Conservation (phyloP, 2,888 invertebrate genomes). For the Athrips mouffetella region DNA sequence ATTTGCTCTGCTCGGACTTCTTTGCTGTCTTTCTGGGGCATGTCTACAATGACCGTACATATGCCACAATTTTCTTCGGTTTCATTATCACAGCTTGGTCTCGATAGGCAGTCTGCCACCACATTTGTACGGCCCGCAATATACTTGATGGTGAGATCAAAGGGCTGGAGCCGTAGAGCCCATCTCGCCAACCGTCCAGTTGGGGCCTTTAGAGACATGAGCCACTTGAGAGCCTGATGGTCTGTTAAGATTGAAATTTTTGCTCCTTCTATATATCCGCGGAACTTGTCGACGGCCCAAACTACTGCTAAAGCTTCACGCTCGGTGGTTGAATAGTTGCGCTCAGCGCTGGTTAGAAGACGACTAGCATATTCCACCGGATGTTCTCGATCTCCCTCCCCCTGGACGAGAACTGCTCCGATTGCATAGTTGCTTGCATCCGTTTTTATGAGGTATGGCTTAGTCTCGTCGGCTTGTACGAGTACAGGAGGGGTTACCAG, state of each 20-base stretch:
- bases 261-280: constrained; percentile 16
- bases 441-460: constrained; percentile 13
- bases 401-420: constrained; percentile 22
- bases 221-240: constrained; percentile 18
- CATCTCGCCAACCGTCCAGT: constrained; percentile 20
- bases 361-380: constrained; percentile 27
- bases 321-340: constrained; percentile 19
- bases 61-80: not conserved
- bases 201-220: constrained; percentile 15
- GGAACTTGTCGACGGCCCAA: constrained; percentile 12
- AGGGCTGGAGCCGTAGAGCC: constrained; percentile 19
- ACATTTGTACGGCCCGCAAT: constrained; percentile 16
- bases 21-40: too few species aligned
- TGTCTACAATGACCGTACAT: too few species aligned
- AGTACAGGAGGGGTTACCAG: constrained; percentile 15
- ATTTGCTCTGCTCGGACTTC: too few species aligned
- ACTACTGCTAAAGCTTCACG: constrained; percentile 18
- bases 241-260: constrained; percentile 5
- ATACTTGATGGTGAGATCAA: constrained; percentile 15
- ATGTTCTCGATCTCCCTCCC: constrained; percentile 22
- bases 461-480: constrained; percentile 5
- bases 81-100: constrained; percentile 7
- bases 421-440: constrained; percentile 19
- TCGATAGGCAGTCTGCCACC: constrained; percentile 16
- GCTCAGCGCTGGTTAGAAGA: constrained; percentile 14